Evolutionary conservation across 92 coral and sea anemone genomes (phyloP), one percentile per base, ranked within the genome.

Genomic region (Palythoa grandis): DNA sequence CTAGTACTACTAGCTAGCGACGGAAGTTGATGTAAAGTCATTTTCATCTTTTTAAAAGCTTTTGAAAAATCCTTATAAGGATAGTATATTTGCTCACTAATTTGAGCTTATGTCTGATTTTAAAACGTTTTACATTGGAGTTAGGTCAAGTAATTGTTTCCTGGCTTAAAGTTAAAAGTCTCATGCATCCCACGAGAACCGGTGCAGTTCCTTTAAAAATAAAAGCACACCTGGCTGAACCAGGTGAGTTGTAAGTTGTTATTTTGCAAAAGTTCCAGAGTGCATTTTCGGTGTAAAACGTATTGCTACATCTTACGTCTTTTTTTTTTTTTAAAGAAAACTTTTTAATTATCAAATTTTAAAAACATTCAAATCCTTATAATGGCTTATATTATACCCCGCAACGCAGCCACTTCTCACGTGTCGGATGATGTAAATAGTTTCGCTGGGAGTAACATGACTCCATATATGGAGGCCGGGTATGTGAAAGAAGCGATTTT

Each of bases 391-490:
- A 15, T 19, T 19, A 63, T n/a, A 63, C 8, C 22, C 10, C 22
- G 10, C 20, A 63, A 63, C 10, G 20, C 23, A 63, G 10, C 8
- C 53, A 5, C 83, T 78, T 61, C 70, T 79, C 84, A 79, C 73
- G 84, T 80, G 61, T 80, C 43, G 60, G 47, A 80, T 66, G 85
- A 80, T 80, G 74, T 48, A 80, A 52, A 79, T 79, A 61, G 37
- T 50, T 39, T 61, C 71, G 25, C 66, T 65, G 70, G 85, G 85
- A 80, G 74, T 54, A 53, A 80, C 37, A 72, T 47, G 63, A 54
- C 40, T 65, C 85, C 85, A 80, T 80, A 80, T 80, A 80, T 80
- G 85, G 85, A 52, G 7, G 15, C 23, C 15, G 23, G 72, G 85
- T 40, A 80, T 80, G 85, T 80, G 22, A 23, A 80, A 15, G 74